Evolutionary conservation across 2,113 vertebrate species (phyloP).

Genomic region (Sialia sialis): DNA sequence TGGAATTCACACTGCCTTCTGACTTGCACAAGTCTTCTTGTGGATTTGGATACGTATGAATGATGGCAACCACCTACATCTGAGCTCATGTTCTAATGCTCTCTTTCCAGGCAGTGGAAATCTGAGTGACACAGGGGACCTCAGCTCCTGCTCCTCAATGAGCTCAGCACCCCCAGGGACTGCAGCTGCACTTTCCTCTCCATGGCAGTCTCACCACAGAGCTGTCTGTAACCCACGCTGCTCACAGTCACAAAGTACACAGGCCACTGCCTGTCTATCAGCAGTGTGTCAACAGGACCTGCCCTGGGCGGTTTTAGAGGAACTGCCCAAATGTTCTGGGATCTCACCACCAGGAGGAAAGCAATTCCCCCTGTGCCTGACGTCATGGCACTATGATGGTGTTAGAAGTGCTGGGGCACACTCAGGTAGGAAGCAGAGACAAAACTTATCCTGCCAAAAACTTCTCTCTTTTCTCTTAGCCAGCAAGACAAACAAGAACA

Average conservation of each 20-base stretch:
- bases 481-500: not conserved
- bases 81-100: not conserved
- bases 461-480: not conserved
- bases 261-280: not conserved
- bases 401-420: not conserved
- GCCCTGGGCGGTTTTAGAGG: not conserved
- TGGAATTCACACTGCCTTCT: not conserved
- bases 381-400: fast-evolving
- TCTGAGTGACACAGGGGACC: not conserved
- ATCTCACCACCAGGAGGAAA: not conserved
- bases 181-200: not conserved
- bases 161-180: not conserved
- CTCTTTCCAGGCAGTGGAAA: not conserved
- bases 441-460: not conserved
- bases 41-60: not conserved
- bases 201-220: not conserved
- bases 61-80: not conserved
- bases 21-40: not conserved
- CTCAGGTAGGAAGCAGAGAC: not conserved
- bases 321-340: not conserved
- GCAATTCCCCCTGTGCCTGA: not conserved
- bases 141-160: not conserved
- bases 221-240: not conserved
- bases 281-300: not conserved
- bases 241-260: not conserved